A percentile compares a stretch with the other conserved stretches of the same genome.
phyloP scores from a whole-genome alignment of 2,888 invertebrate species.

The Thymelicus sylvestris region DNA sequence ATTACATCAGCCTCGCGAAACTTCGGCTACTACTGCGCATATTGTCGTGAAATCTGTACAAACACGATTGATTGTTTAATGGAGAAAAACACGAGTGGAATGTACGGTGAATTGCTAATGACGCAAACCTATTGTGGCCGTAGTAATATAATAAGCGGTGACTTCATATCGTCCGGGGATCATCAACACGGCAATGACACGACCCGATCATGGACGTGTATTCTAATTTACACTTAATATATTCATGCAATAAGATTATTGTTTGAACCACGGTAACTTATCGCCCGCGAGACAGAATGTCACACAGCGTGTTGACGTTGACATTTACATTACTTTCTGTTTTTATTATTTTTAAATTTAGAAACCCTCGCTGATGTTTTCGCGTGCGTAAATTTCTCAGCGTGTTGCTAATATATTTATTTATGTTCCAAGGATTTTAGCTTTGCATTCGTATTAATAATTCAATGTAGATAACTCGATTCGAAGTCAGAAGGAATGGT shows the following conservation, averaged over 20 bases:
- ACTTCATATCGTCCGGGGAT: constrained; percentile 66
- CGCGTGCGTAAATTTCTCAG: constrained; percentile 13
- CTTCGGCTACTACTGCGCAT: constrained; percentile 68
- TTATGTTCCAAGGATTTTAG: background rate
- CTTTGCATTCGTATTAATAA: background rate
- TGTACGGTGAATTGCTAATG: constrained; percentile 64
- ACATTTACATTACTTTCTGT: constrained; percentile 26
- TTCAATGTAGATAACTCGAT: background rate
- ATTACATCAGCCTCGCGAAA: constrained; percentile 67
- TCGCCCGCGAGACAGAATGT: constrained; percentile 37
- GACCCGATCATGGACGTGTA: constrained; percentile 53
- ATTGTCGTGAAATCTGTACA: constrained; percentile 71
- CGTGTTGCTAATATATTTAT: constrained; percentile 11
- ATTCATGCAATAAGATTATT: constrained; percentile 37
- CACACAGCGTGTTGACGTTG: constrained; percentile 36
- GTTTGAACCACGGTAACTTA: constrained; percentile 35
- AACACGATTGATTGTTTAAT: constrained; percentile 60
- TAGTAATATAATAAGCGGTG: constrained; percentile 60
- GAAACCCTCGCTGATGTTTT: constrained; percentile 29
- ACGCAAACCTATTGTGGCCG: constrained; percentile 59
- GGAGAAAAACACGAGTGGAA: constrained; percentile 65
- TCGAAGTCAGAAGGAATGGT: background rate
- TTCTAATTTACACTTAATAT: constrained; percentile 41
- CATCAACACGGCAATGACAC: constrained; percentile 64
- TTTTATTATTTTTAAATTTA: constrained; percentile 37